These are phyloP conservation scores for Harpegnathos saltator DNA, from an alignment of 1,140 invertebrate species.

Conservation along the genomic window DNA sequence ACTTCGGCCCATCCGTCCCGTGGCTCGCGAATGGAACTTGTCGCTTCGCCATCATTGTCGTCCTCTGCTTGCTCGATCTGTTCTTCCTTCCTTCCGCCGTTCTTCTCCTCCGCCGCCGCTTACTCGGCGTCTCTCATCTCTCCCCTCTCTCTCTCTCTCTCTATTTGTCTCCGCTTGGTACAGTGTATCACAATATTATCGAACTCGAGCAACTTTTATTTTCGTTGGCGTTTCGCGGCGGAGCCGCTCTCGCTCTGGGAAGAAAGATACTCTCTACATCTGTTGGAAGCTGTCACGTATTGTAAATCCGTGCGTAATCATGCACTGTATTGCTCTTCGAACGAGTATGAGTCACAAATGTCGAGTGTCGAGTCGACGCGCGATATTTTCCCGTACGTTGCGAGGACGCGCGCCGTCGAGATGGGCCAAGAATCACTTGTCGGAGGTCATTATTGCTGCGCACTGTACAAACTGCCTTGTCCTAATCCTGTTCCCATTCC, in stretches of 20 bases:
- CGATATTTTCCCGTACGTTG: neutral
- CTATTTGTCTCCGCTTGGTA: neutral
- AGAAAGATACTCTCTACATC: neutral
- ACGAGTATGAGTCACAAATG: neutral
- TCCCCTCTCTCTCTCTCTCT: too few relatives aligned
- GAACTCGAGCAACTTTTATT: neutral
- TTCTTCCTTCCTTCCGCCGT: neutral
- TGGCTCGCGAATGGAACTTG: constrained; percentile 73
- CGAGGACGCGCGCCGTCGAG: neutral
- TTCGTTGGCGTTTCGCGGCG: neutral
- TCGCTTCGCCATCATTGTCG: constrained; percentile 67
- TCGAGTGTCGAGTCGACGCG: neutral
- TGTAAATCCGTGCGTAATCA: neutral
- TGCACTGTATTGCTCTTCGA: neutral
- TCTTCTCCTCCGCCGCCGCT: constrained; percentile 3
- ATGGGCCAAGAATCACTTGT: constrained; percentile 48
- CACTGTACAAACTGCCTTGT: constrained; percentile 44
- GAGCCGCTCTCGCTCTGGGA: too few relatives aligned
- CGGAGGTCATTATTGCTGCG: constrained; percentile 42
- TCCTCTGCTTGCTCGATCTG: constrained; percentile 35
- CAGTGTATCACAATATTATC: constrained; percentile 29
- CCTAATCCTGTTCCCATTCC: constrained; percentile 68
- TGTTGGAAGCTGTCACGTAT: too few relatives aligned
- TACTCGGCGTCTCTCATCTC: constrained; percentile 24
- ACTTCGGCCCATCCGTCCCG: constrained; percentile 77